Conservation (phyloP, 2,888 invertebrate species). For the Drosophila yooni region DNA sequence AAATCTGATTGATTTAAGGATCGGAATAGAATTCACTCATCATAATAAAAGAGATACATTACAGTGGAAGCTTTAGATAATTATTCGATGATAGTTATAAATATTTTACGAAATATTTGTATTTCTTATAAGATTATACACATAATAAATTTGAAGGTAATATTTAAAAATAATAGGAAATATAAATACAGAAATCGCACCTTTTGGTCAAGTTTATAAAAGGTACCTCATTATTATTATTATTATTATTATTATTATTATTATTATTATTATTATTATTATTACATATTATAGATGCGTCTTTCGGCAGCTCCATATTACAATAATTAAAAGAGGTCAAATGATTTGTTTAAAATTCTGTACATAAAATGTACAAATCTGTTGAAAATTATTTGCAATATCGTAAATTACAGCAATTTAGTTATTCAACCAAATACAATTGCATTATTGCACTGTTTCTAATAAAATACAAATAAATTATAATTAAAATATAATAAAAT, state of each 20-base stretch:
- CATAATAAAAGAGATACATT: not conserved
- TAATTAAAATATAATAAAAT: slow-evolving; percentile 9
- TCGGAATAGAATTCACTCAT: not conserved
- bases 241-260: no score
- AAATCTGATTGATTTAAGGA: not conserved
- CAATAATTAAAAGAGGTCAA: not conserved
- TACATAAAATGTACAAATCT: not conserved
- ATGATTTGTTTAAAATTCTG: not conserved
- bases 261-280: not conserved
- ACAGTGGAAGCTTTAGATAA: not conserved
- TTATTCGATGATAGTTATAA: not conserved
- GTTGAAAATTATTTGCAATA: not conserved
- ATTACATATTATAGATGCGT: not conserved
- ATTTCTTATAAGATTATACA: not conserved
- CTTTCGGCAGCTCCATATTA: not conserved
- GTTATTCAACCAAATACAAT: not conserved
- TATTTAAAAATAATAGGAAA: not conserved
- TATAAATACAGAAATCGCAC: not conserved
- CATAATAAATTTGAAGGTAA: no score
- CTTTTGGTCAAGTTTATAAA: not conserved
- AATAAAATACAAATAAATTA: not conserved
- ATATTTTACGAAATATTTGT: not conserved
- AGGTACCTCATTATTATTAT: not conserved
- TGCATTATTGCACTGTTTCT: not conserved
- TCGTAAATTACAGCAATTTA: not conserved